phyloP scores from a whole-genome alignment of 2,888 invertebrate species.

The Coenonympha arcania region DNA sequence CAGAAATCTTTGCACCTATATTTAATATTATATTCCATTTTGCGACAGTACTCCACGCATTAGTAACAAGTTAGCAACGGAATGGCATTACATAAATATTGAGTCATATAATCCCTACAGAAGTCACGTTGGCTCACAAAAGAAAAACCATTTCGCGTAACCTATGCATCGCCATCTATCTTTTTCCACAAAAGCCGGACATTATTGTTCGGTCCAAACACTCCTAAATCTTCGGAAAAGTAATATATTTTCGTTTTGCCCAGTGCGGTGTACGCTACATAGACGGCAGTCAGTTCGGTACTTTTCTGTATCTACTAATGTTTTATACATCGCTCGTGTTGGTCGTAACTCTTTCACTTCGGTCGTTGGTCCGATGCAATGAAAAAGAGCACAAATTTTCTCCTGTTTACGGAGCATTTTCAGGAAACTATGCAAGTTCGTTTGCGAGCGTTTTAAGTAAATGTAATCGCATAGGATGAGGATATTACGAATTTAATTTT shows the following conservation, averaged over 20 bases:
- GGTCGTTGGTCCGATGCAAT: constrained; percentile 36
- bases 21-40: background rate
- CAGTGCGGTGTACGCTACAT: constrained; percentile 66
- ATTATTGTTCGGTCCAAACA: constrained; percentile 76
- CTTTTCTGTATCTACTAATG: constrained; percentile 69
- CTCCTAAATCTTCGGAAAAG: constrained; percentile 75
- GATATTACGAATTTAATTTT: no score
- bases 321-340: constrained; percentile 63
- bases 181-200: constrained; percentile 76
- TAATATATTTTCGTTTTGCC: constrained; percentile 76
- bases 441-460: constrained; percentile 49
- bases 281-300: constrained; percentile 61
- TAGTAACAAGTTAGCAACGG: constrained; percentile 27
- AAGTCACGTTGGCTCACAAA: constrained; percentile 70
- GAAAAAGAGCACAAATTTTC: constrained; percentile 51
- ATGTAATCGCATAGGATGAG: no score
- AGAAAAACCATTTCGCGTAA: constrained; percentile 70
- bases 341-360: constrained; percentile 36
- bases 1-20: background rate
- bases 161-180: constrained; percentile 74
- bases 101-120: constrained; percentile 41
- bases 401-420: constrained; percentile 47
- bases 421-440: constrained; percentile 44
- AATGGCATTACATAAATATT: constrained; percentile 60
- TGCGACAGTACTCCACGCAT: background rate